Conservation (phyloP, 2,113 vertebrate species). For the Phrynosoma blainvillii region DNA sequence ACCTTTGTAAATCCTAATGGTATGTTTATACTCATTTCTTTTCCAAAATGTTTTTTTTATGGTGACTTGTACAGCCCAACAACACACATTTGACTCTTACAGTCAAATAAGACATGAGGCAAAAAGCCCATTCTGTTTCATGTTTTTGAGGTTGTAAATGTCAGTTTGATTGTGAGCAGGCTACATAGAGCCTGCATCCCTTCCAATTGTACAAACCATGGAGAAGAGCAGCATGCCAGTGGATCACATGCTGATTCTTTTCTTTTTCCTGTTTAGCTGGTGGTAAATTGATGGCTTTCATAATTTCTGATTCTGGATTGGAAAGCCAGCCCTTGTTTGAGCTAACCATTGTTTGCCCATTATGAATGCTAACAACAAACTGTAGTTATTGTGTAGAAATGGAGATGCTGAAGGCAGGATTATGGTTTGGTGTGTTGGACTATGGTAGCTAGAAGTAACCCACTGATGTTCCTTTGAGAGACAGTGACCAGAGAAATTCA, state of each 20-base stretch:
- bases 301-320: no score
- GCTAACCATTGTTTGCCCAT: background rate
- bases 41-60: background rate
- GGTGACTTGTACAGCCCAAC: background rate
- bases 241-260: no score
- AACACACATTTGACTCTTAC: no score
- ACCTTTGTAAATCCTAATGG: background rate
- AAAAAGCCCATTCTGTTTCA: background rate
- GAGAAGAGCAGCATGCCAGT: background rate
- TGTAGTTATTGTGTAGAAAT: background rate
- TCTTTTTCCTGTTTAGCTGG: no score
- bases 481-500: no score
- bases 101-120: background rate
- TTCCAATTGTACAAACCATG: background rate
- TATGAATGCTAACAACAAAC: no score
- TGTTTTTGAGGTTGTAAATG: background rate
- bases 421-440: background rate
- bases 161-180: background rate
- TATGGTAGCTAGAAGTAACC: background rate
- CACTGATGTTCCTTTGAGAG: no score
- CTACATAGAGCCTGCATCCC: background rate
- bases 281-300: no score
- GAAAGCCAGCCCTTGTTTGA: background rate
- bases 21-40: no score
- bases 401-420: background rate